Evolutionary conservation across 1,140 invertebrate species (phyloP).

Genomic region (Aleiodes sp.): DNA sequence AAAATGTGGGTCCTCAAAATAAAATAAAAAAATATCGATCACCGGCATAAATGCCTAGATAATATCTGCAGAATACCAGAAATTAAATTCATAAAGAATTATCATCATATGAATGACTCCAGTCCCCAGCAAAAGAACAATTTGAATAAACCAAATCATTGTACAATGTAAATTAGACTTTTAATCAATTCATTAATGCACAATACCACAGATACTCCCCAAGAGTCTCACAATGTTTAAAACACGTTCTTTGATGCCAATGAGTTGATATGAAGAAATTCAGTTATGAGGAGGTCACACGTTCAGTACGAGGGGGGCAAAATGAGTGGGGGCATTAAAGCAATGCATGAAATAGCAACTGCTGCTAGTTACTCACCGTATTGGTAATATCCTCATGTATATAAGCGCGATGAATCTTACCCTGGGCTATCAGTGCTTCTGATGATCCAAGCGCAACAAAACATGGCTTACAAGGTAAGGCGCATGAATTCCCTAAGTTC

Average conservation of each 20-base stretch:
- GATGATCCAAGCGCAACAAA: not conserved
- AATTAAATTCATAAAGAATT: too few relatives aligned
- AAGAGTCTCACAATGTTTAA: too few relatives aligned
- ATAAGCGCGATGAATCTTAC: slow-evolving; percentile 8
- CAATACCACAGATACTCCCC: too few relatives aligned
- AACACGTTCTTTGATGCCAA: not conserved
- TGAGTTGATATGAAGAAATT: slow-evolving; percentile 1
- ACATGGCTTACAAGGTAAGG: slow-evolving; percentile 14
- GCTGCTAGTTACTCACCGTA: not conserved
- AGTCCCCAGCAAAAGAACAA: too few relatives aligned
- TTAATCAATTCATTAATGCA: too few relatives aligned
- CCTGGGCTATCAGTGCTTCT: slow-evolving; percentile 1
- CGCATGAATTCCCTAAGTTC: not conserved
- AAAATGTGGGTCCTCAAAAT: too few relatives aligned
- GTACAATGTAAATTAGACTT: too few relatives aligned
- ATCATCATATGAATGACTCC: too few relatives aligned
- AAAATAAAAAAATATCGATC: too few relatives aligned
- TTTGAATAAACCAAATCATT: too few relatives aligned
- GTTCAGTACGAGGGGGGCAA: not conserved
- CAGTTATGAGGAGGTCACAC: slow-evolving; percentile 17
- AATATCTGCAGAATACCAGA: too few relatives aligned
- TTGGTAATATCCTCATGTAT: slow-evolving; percentile 14
- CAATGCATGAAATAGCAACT: not conserved
- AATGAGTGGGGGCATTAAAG: not conserved
- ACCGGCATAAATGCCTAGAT: too few relatives aligned